Base-by-base conservation (phyloP, 2,797 vertebrate species). In the Holocentrus rufus region DNA sequence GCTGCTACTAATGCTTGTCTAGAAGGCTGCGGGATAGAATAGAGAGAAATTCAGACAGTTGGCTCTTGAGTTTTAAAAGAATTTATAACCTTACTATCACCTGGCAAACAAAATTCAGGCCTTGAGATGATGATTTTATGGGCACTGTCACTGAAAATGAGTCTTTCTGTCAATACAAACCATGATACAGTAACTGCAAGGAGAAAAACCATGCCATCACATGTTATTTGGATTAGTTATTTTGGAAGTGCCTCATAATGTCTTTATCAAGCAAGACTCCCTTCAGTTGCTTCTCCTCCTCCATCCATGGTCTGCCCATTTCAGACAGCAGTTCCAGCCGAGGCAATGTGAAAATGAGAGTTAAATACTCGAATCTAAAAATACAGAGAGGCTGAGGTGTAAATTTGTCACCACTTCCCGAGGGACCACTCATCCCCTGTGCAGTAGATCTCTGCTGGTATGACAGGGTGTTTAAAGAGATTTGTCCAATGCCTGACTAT, bases 301-400 rank as follows among this genome's bases (percentile, higher is more conserved):
- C 25, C 18, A 44, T 15, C 53, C 27, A 42, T 72, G 59, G 74
- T 79, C 75, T 52, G 61, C 4, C 22, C 56, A 75, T 53, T 70
- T 80, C 64, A 70, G 61, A 50, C 65, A 62, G 62, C 72, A 86
- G 72, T 69, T 87, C 72, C 64, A 85, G 80, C 22, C 6, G 70
- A 90, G 90, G 70, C 64, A 76, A 85, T 87, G 50, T 77, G 67
- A 84, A 90, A 89, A 86, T 87, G 46, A 60, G 81, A 88, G 78
- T 82, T 87, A 88, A 92, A 89, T 88, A 83, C 76, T 81, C 81
- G 76, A 25, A 59, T 86, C 90, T 92, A 90, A 93, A 94, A 93
- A 93, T 93, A 92, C 64, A 68, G 61, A 65, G 49, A 73, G 66
- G 59, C 7, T 27, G 5, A 82, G 68, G 72, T 79, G 69, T 61